phyloP scores from a whole-genome alignment of 2,113 vertebrate species.

The Ophthalmolycus amberensis region DNA sequence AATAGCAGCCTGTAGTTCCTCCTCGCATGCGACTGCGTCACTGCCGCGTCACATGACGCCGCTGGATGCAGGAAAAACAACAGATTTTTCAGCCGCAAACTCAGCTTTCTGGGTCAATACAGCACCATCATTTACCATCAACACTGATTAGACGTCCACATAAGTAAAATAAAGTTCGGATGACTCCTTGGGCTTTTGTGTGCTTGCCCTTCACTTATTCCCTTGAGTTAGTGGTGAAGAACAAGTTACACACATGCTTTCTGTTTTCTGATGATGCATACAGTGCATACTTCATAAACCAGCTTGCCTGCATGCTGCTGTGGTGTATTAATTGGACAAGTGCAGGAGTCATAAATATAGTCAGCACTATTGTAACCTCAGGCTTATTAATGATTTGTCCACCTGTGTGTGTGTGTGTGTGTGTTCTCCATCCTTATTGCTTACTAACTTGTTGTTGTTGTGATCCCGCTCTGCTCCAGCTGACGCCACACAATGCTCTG shows the following conservation, averaged over 20 bases:
- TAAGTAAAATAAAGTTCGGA: not conserved
- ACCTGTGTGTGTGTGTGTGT: slow-evolving; percentile 1
- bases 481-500: slow-evolving; percentile 51
- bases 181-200: not conserved
- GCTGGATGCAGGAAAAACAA: not conserved
- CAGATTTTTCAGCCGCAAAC: not conserved
- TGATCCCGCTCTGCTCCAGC: slow-evolving; percentile 44
- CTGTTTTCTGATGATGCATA: not conserved
- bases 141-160: not conserved
- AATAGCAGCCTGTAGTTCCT: not conserved
- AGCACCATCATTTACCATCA: not conserved
- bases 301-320: not conserved
- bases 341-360: not conserved
- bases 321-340: not conserved
- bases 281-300: slow-evolving; percentile 1
- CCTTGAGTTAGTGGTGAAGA: slow-evolving; percentile 4
- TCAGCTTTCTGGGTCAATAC: not conserved
- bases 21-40: not conserved
- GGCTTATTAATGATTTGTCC: slow-evolving; percentile 6
- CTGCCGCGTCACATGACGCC: not conserved
- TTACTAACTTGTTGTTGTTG: slow-evolving; percentile 53
- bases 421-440: slow-evolving; percentile 2
- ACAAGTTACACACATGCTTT: slow-evolving; percentile 13
- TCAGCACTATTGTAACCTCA: not conserved
- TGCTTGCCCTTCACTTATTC: slow-evolving; percentile 5